Conservation (phyloP, 2,113 vertebrate genomes). For the Jacana jacana region DNA sequence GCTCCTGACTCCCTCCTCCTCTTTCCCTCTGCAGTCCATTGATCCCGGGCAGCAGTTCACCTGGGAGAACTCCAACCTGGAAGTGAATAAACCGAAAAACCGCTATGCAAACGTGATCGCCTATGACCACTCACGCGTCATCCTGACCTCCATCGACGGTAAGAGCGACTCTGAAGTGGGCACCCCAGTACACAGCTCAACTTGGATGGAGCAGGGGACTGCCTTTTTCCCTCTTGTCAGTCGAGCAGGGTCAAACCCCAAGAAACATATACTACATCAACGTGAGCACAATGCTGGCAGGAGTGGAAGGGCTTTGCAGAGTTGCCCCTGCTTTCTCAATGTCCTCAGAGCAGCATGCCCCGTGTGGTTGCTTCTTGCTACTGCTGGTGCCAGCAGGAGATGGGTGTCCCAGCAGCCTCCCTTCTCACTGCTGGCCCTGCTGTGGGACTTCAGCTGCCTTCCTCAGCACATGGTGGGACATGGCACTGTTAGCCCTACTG, state of each 20-base stretch:
- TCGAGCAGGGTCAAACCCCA: background rate
- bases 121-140: constrained; percentile 94
- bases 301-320: background rate
- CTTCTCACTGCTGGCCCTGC: background rate
- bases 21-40: constrained; percentile 79
- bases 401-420: background rate
- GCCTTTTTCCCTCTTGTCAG: background rate
- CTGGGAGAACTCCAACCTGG: constrained; percentile 96
- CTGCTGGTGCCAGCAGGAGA: background rate
- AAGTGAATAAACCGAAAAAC: constrained; percentile 97
- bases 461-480: rapidly evolving
- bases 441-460: background rate
- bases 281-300: background rate
- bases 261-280: background rate
- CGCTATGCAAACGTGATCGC: constrained; percentile 97
- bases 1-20: background rate
- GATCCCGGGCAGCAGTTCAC: constrained; percentile 97
- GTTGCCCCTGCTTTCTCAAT: background rate
- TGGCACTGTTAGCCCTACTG: background rate
- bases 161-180: constrained; percentile 30
- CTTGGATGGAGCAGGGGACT: background rate
- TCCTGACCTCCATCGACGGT: constrained; percentile 91
- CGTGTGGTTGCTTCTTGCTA: background rate
- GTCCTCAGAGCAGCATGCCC: background rate
- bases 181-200: background rate